Evolutionary conservation across 2,113 vertebrate species (phyloP), one percentile per base, ranked within the genome.

Genomic region (Genyomyrus donnyi): DNA sequence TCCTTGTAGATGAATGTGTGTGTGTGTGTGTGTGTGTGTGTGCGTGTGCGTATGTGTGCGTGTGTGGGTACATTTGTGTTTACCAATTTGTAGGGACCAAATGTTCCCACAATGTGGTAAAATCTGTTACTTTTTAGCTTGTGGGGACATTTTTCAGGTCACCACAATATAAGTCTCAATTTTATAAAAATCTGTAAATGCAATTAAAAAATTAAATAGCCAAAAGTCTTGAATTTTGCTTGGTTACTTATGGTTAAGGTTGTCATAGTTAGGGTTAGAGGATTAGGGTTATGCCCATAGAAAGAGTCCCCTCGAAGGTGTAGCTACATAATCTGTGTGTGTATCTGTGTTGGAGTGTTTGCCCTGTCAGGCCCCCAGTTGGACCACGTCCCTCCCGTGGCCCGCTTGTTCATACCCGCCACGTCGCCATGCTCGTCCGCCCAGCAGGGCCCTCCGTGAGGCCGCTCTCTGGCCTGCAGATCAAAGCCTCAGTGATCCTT

Each of bases 401-500:
- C 15, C 70, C 4, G 35, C 74, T 9, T 96, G 96, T 96, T 96
- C 96, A 95, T 96, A 95, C 96, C 94, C 95, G 96, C 92, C 92
- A 91, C 94, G 95, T 95, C 88, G 91, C 93, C 94, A 91, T 91
- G 91, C 94, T 96, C 93, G 95, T 95, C 94, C 90, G 45, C 95
- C 93, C 95, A 94, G 95, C 95, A 95, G 93, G 95, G 95, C 93
- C 94, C 95, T 93, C 94, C 94, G 94, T 96, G 94, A 93, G 92
- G 91, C 74, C 92, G 92, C 96, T 95, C 95, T 94, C 94, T 90
- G 93, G 77, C 90, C 92, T 42, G 17, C 85, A 94, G 93, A 96
- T 96, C 96, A 96, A 96, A 96, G 96, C 92, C 91, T 91, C 0
- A 89, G 93, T 93, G 93, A 95, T 95, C 91, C 93, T 95, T 95